phyloP scores from a whole-genome alignment of 2,797 vertebrate species.

The Megalops cyprinoides region DNA sequence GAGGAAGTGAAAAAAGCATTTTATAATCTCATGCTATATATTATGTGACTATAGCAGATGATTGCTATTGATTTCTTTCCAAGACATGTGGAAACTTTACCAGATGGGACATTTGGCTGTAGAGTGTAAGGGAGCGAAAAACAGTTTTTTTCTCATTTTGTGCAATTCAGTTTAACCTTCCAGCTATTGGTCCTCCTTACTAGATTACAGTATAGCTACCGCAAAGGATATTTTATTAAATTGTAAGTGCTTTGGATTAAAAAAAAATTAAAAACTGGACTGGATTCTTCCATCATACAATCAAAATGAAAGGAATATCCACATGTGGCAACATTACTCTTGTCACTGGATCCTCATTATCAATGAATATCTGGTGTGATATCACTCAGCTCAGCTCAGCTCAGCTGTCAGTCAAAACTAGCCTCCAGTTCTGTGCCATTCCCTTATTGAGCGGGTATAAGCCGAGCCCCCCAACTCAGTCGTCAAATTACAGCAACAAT shows the following conservation, averaged over 20 bases:
- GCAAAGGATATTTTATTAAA: conserved; percentile 6
- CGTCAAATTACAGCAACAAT: conserved; percentile 84
- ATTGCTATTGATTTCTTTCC: conserved; percentile 98
- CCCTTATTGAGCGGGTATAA: conserved; percentile 43
- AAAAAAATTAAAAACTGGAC: neutral
- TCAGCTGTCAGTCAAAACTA: conserved; percentile 36
- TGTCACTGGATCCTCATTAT: conserved; percentile 15
- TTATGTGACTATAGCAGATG: conserved; percentile 85
- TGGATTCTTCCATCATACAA: conserved; percentile 3
- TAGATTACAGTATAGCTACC: neutral
- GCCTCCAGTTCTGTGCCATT: conserved; percentile 55
- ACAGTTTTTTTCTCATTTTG: conserved; percentile 76
- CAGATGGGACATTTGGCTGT: conserved; percentile 94
- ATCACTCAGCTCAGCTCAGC: conserved; percentile 16
- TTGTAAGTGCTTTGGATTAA: conserved; percentile 18
- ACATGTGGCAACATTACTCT: neutral
- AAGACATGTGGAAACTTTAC: conserved; percentile 94
- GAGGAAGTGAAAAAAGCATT: too few relatives aligned
- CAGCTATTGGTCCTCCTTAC: conserved; percentile 63
- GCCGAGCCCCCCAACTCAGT: conserved; percentile 51
- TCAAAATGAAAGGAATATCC: conserved; percentile 18
- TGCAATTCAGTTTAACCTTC: conserved; percentile 73
- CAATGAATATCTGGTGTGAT: conserved; percentile 26
- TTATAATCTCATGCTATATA: too few relatives aligned
- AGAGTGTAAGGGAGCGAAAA: conserved; percentile 83